Percentiles rank a stretch among this genome's conserved stretches.
Evolutionary conservation across 2,888 invertebrate genomes (phyloP).

Genomic region (Melangyna quadrimaculata): DNA sequence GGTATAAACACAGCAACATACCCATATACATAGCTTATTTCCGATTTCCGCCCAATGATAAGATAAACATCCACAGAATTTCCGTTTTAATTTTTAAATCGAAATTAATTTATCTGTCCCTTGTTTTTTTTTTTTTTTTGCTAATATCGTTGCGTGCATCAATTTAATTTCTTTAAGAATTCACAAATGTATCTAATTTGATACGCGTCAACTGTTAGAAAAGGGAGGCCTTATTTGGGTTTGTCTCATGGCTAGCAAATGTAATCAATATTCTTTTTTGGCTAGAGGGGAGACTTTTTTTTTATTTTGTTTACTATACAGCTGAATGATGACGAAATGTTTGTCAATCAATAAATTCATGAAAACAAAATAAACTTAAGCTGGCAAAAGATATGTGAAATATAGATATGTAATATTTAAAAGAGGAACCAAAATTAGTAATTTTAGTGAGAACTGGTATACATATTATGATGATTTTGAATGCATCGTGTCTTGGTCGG

Average conservation of each 20-base stretch:
- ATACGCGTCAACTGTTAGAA: neutral
- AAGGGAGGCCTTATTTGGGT: neutral
- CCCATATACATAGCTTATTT: neutral
- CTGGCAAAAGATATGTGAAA: neutral
- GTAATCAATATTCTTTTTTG: neutral
- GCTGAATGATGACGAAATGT: neutral
- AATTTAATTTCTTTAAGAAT: neutral
- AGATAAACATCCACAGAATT: too few relatives aligned
- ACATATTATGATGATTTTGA: too few relatives aligned
- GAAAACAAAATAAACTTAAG: neutral
- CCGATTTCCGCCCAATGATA: slow-evolving; percentile 9
- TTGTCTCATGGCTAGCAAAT: neutral
- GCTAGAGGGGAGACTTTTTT: neutral
- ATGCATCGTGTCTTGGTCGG: too few relatives aligned
- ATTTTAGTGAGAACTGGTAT: too few relatives aligned
- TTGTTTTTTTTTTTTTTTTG: neutral
- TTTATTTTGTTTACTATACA: neutral
- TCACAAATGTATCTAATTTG: slow-evolving; percentile 2
- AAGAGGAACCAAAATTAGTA: too few relatives aligned
- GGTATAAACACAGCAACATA: neutral
- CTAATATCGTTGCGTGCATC: slow-evolving; percentile 7
- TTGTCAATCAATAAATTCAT: slow-evolving; percentile 16
- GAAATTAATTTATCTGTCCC: slow-evolving; percentile 12
- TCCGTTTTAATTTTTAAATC: neutral
- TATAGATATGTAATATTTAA: too few relatives aligned